Evolutionary conservation across 2,797 vertebrate genomes (phyloP).

Genomic region (Nyctalus aviator): DNA sequence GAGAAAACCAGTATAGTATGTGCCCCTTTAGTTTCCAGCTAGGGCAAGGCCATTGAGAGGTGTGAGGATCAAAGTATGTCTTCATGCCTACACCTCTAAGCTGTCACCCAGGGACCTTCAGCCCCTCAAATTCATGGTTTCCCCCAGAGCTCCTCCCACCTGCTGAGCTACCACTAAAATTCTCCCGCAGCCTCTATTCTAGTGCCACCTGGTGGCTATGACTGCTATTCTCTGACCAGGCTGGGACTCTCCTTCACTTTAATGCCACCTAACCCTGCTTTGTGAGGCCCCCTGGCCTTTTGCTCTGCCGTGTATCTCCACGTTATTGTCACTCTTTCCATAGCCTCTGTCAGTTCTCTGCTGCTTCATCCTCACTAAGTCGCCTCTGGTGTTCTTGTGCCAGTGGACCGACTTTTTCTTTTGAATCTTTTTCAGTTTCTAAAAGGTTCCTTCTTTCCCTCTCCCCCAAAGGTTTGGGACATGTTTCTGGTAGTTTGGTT

Average conservation of each 20-base stretch:
- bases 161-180: fast-evolving
- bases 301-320: not conserved
- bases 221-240: not conserved
- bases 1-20: not conserved
- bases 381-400: not conserved
- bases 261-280: not conserved
- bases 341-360: not conserved
- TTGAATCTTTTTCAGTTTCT: not conserved
- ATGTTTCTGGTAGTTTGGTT: constrained; percentile 26
- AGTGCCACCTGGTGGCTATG: constrained; percentile 58
- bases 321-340: not conserved
- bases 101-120: fast-evolving
- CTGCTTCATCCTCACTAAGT: not conserved
- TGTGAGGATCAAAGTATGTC: not conserved
- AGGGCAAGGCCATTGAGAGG: not conserved
- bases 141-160: fast-evolving
- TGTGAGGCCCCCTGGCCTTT: not conserved
- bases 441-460: not conserved
- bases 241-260: not conserved
- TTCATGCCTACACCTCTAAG: not conserved
- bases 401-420: not conserved
- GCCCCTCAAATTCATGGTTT: not conserved
- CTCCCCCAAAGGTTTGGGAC: not conserved
- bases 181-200: not conserved
- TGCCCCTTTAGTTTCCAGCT: not conserved